Conservation (phyloP, 2,797 vertebrate species). For the Oreonectes daqikongensis region DNA sequence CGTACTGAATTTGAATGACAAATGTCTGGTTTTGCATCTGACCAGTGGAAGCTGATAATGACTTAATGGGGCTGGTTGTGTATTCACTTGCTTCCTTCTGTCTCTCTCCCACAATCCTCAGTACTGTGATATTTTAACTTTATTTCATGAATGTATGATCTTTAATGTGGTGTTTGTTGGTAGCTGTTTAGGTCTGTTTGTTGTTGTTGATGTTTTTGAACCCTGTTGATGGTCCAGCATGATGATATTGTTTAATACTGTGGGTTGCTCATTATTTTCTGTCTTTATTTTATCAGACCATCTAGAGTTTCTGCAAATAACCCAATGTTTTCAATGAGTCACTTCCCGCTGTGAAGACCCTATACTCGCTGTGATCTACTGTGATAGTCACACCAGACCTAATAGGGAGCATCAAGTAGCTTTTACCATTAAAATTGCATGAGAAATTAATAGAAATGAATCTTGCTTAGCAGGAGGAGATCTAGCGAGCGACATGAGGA, state of each 20-base stretch:
- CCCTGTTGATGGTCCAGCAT: neutral
- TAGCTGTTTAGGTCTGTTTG: too few relatives aligned
- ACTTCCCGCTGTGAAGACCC: conserved; percentile 10
- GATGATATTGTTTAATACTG: neutral
- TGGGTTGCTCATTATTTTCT: neutral
- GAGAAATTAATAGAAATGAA: conserved; percentile 38
- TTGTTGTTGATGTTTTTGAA: too few relatives aligned
- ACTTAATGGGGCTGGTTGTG: conserved; percentile 4
- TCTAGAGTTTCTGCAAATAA: conserved; percentile 2
- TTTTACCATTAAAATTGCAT: conserved; percentile 44
- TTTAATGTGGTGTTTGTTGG: neutral
- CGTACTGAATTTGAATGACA: conserved; percentile 63
- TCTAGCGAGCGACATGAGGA: conserved; percentile 1
- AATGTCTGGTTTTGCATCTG: conserved; percentile 60
- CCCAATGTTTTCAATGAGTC: neutral
- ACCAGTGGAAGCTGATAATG: conserved; percentile 34
- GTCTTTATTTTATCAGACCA: neutral
- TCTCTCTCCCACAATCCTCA: neutral
- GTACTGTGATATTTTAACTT: conserved; percentile 17
- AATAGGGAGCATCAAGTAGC: conserved; percentile 43
- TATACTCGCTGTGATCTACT: conserved; percentile 16
- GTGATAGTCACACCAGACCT: conserved; percentile 13
- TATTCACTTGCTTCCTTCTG: conserved; percentile 25
- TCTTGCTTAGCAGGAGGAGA: conserved; percentile 39
- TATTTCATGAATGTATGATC: conserved; percentile 6